Conservation (phyloP, 2,888 invertebrate genomes). For the Drosophila mimetica region DNA sequence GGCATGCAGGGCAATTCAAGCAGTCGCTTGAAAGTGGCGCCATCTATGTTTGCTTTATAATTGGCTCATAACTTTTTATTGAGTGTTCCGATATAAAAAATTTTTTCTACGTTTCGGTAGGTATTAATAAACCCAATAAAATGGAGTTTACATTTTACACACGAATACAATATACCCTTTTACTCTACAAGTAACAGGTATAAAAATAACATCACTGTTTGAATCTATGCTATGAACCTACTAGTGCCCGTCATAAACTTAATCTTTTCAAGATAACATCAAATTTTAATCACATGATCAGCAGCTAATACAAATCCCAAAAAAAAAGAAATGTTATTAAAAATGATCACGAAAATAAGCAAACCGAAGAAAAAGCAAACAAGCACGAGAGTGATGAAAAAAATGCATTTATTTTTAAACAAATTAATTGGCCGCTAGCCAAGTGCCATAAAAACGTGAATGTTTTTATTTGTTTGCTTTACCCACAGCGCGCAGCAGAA, state of each 20-base stretch:
- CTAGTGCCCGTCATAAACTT: slow-evolving; percentile 3
- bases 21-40: too few relatives aligned
- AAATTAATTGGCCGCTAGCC: slow-evolving; percentile 73
- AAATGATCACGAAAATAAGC: slow-evolving; percentile 18
- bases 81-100: too few relatives aligned
- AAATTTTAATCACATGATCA: slow-evolving; percentile 32
- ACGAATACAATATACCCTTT: too few relatives aligned
- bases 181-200: too few relatives aligned
- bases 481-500: slow-evolving; percentile 7
- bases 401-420: slow-evolving; percentile 76
- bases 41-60: too few relatives aligned
- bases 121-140: too few relatives aligned
- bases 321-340: slow-evolving; percentile 43
- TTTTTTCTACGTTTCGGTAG: too few relatives aligned
- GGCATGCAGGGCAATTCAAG: too few relatives aligned
- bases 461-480: slow-evolving; percentile 48
- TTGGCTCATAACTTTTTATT: too few relatives aligned
- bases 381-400: slow-evolving; percentile 36
- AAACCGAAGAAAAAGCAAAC: slow-evolving; percentile 20
- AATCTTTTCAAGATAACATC: neutral
- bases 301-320: slow-evolving; percentile 24
- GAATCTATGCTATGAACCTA: neutral
- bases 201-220: too few relatives aligned
- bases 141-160: too few relatives aligned
- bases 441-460: slow-evolving; percentile 79